Conservation (phyloP, 1,140 invertebrate species). For the Bombus fervidus region DNA sequence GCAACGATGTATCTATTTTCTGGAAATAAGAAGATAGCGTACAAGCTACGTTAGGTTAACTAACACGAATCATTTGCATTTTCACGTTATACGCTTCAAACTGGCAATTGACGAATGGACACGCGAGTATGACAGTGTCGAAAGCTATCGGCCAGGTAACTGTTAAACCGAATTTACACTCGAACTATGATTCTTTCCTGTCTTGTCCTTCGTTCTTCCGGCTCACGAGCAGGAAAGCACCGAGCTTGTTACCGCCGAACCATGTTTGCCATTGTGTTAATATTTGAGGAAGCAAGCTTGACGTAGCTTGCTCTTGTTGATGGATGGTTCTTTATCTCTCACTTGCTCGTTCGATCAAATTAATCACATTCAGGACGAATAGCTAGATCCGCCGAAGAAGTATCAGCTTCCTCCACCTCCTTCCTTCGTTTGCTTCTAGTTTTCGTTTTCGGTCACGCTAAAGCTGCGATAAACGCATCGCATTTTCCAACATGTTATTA, state of each 20-base stretch:
- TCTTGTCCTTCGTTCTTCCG: not conserved
- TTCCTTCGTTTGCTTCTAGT: too few species aligned
- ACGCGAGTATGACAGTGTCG: not conserved
- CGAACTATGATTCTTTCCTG: not conserved
- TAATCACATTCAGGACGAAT: constrained; percentile 61
- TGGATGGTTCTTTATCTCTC: constrained; percentile 44
- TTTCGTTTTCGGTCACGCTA: not conserved
- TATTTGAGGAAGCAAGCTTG: constrained; percentile 59
- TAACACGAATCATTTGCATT: too few species aligned
- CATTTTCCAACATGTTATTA: too few species aligned
- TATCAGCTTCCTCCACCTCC: not conserved
- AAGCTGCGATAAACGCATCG: too few species aligned
- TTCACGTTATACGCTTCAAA: not conserved
- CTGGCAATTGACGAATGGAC: not conserved
- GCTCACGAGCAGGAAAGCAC: not conserved
- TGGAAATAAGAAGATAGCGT: too few species aligned
- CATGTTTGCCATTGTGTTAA: constrained; percentile 62
- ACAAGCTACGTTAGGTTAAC: too few species aligned
- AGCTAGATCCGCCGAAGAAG: not conserved
- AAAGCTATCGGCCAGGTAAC: not conserved
- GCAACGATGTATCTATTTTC: too few species aligned
- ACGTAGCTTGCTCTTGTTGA: constrained; percentile 41
- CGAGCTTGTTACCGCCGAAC: not conserved
- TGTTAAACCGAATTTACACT: not conserved
- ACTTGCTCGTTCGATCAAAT: constrained; percentile 30